These are phyloP conservation scores for Eustalomyia histrio DNA, from an alignment of 2,888 invertebrate genomes.

Conservation along the genomic window DNA sequence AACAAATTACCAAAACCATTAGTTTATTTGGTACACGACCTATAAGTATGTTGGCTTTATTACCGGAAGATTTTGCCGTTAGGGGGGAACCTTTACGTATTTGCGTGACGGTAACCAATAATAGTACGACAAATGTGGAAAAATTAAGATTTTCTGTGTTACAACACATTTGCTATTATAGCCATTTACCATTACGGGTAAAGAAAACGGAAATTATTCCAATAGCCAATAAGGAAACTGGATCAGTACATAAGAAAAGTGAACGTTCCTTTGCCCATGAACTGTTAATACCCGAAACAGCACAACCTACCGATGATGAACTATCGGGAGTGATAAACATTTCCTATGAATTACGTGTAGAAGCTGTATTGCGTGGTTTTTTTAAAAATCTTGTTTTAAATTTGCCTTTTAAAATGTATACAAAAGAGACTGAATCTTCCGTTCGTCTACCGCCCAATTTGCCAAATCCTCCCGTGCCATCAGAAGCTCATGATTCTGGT, in stretches of 20 bases:
- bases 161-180: conserved; percentile 76
- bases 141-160: conserved; percentile 77
- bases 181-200: conserved; percentile 74
- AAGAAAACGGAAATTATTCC: conserved; percentile 75
- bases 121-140: conserved; percentile 78
- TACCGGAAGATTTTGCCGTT: conserved; percentile 75
- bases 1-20: conserved; percentile 76
- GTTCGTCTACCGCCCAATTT: conserved; percentile 63
- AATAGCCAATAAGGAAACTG: conserved; percentile 78
- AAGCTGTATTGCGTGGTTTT: conserved; percentile 77
- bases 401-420: conserved; percentile 76
- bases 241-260: conserved; percentile 77
- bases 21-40: conserved; percentile 77
- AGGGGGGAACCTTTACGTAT: conserved; percentile 76
- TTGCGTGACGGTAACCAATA: conserved; percentile 77
- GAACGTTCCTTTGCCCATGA: conserved; percentile 78
- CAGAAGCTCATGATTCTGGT: conserved; percentile 39
- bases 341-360: conserved; percentile 76
- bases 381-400: conserved; percentile 77
- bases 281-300: conserved; percentile 75
- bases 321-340: conserved; percentile 75
- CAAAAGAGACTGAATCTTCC: conserved; percentile 66
- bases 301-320: conserved; percentile 75
- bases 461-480: conserved; percentile 66
- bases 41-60: conserved; percentile 75